phyloP scores from a whole-genome alignment of 2,888 invertebrate genomes.

The Drosophila planitibia region DNA sequence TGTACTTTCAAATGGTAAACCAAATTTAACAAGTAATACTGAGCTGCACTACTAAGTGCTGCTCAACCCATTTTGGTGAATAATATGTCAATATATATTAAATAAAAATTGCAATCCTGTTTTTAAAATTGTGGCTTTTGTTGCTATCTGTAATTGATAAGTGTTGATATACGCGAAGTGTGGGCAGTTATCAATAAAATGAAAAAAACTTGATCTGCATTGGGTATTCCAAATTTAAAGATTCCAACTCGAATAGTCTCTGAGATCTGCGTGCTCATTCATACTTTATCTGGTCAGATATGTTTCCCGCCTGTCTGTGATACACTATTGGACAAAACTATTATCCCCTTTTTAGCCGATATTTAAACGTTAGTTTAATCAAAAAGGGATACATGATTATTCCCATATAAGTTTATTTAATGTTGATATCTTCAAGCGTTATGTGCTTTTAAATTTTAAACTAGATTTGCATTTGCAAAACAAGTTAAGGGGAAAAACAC shows the following conservation, averaged over 20 bases:
- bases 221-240: neutral
- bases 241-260: neutral
- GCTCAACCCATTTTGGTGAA: neutral
- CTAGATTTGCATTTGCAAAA: neutral
- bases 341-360: fast-evolving
- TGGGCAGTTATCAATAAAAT: neutral
- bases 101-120: neutral
- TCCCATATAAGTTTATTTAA: neutral
- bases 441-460: neutral
- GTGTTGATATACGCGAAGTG: too few species aligned
- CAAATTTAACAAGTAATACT: neutral
- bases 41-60: neutral
- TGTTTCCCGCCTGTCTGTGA: neutral
- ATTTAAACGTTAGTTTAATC: neutral
- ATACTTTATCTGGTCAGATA: neutral
- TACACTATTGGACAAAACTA: neutral
- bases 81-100: neutral
- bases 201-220: neutral
- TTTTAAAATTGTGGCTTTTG: too few species aligned
- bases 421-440: neutral
- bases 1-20: neutral
- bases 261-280: neutral
- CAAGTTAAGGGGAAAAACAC: neutral
- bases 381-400: neutral
- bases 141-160: neutral